Percentiles rank a stretch among this genome's conserved stretches.
Evolutionary conservation across 2,888 invertebrate species (phyloP).

Genomic region (Antitype chi): DNA sequence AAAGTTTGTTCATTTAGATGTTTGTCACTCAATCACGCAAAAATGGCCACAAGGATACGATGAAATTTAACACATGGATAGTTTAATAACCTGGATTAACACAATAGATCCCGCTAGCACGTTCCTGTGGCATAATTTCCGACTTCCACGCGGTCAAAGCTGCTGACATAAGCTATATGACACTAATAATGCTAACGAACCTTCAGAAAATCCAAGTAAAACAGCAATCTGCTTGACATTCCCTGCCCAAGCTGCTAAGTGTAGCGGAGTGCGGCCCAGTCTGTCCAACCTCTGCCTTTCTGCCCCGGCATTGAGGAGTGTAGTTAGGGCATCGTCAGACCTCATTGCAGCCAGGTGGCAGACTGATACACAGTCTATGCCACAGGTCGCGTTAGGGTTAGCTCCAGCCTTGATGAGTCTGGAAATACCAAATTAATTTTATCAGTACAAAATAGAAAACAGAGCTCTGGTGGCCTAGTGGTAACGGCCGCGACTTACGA

Average conservation of each 20-base stretch:
- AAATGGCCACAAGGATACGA: too few species aligned
- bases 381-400: slow-evolving; percentile 70
- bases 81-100: too few species aligned
- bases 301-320: slow-evolving; percentile 75
- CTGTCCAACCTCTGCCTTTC: slow-evolving; percentile 73
- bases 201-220: slow-evolving; percentile 70
- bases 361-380: slow-evolving; percentile 62
- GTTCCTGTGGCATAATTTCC: too few species aligned
- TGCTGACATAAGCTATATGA: too few species aligned
- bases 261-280: slow-evolving; percentile 81
- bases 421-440: slow-evolving; percentile 21
- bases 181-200: slow-evolving; percentile 41
- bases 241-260: slow-evolving; percentile 80
- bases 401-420: slow-evolving; percentile 71
- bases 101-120: too few species aligned
- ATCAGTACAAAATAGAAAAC: background rate
- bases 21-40: too few species aligned
- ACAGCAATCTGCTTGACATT: slow-evolving; percentile 72
- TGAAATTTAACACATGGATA: too few species aligned
- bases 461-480: too few species aligned
- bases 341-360: slow-evolving; percentile 80
- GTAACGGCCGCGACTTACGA: too few species aligned
- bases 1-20: too few species aligned
- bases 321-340: slow-evolving; percentile 73
- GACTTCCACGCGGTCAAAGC: too few species aligned